A percentile compares a stretch with the other conserved stretches of the same genome.
These are phyloP conservation scores for Hyposmocoma kahamanoa DNA, from an alignment of 1,140 invertebrate species.

Conservation along the genomic window DNA sequence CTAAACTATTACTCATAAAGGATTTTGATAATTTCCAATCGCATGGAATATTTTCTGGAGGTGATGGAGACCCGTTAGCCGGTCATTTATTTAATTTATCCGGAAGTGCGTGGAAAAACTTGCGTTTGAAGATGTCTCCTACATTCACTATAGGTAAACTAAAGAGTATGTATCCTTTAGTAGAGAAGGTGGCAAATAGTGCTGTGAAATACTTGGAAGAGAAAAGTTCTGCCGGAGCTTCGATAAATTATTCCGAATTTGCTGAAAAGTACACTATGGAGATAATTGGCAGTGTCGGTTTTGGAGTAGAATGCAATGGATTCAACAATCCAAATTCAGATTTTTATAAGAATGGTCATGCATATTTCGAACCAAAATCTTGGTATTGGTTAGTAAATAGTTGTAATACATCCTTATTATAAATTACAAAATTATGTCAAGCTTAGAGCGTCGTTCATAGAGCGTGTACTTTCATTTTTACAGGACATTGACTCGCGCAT, in stretches of 20 bases:
- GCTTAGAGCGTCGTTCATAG: no score
- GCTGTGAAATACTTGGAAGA: conserved; percentile 36
- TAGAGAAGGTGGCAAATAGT: conserved; percentile 54
- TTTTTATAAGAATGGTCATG: conserved; percentile 61
- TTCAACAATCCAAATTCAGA: conserved; percentile 71
- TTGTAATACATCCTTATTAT: no score
- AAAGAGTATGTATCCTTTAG: conserved; percentile 68
- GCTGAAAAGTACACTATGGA: conserved; percentile 78
- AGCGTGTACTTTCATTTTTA: conserved; percentile 18
- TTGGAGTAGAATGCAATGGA: conserved; percentile 77
- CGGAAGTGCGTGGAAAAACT: conserved; percentile 65
- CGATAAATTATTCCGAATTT: conserved; percentile 73
- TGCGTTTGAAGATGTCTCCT: conserved; percentile 64
- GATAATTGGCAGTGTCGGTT: conserved; percentile 77
- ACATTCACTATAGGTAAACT: conserved; percentile 69
- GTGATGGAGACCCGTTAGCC: conserved; percentile 69
- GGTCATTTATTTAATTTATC: conserved; percentile 69
- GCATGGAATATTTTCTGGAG: conserved; percentile 71
- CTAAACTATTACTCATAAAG: conserved; percentile 75
- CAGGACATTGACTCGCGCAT: conserved; percentile 43
- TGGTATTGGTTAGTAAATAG: conserved; percentile 46
- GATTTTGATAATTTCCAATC: conserved; percentile 76
- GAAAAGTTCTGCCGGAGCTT: conserved; percentile 22
- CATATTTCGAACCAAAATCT: conserved; percentile 47
- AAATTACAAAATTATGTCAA: no score